Evolutionary conservation across 2,797 vertebrate species (phyloP).

Genomic region (Acanthurus leucopareius): DNA sequence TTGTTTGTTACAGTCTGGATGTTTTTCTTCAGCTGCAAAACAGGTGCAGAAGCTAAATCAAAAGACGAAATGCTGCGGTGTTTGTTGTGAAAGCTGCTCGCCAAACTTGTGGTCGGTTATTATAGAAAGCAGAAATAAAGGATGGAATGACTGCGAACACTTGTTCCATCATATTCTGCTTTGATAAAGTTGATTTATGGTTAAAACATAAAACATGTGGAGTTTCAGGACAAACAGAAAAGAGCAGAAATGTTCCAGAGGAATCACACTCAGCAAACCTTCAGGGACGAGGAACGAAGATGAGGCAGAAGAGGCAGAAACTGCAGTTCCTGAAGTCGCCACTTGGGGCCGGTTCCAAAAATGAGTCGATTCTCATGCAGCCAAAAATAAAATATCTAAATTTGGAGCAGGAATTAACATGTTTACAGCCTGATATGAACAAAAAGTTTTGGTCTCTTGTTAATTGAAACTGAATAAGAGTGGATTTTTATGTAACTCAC

Average conservation of each 20-base stretch:
- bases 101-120: background rate
- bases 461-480: too few relatives aligned
- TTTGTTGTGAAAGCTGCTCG: background rate
- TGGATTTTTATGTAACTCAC: too few relatives aligned
- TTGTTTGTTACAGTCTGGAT: constrained; percentile 12
- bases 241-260: background rate
- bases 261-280: too few relatives aligned
- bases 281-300: background rate
- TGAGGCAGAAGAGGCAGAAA: too few relatives aligned
- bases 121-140: background rate
- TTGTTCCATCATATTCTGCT: background rate
- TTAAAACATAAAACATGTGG: background rate
- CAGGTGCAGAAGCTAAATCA: constrained; percentile 31
- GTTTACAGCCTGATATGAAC: too few relatives aligned
- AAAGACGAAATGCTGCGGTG: background rate
- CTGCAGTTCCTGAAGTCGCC: too few relatives aligned
- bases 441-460: too few relatives aligned
- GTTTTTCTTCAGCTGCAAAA: background rate
- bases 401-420: too few relatives aligned
- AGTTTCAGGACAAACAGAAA: background rate
- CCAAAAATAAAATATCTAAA: too few relatives aligned
- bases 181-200: constrained; percentile 9
- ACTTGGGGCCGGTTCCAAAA: too few relatives aligned
- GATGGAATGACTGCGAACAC: background rate
- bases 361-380: too few relatives aligned